phyloP scores from a whole-genome alignment of 2,797 vertebrate species.

The Muscicapa comitata region DNA sequence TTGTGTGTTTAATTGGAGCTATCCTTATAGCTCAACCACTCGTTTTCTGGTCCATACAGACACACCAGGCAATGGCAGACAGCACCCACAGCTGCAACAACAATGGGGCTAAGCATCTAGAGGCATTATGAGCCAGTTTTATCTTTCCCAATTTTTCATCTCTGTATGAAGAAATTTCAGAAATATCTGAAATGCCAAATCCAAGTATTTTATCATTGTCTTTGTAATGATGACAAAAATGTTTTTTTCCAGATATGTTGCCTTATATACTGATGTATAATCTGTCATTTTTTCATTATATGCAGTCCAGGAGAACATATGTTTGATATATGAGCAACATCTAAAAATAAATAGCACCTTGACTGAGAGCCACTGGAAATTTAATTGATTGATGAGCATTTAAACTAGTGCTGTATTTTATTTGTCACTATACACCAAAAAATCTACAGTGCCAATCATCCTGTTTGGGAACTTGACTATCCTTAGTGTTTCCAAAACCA shows the following conservation, averaged over 20 bases:
- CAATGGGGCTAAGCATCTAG: not conserved
- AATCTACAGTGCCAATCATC: not conserved
- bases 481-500: not conserved
- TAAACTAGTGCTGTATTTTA: not conserved
- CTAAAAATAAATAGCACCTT: not conserved
- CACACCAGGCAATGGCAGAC: not conserved
- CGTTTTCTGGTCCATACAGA: not conserved
- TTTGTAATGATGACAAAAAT: not conserved
- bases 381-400: not conserved
- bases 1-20: not conserved
- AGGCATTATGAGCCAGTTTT: not conserved
- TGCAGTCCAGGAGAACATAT: not conserved
- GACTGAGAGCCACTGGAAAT: not conserved
- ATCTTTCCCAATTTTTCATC: not conserved
- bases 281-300: not conserved
- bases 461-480: not conserved
- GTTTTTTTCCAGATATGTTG: not conserved
- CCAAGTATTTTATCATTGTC: not conserved
- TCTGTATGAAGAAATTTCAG: not conserved
- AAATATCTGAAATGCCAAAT: not conserved
- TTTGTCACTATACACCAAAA: not conserved
- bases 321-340: not conserved
- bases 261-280: not conserved
- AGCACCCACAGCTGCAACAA: not conserved
- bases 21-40: not conserved